Evolutionary conservation across 2,888 invertebrate species (phyloP).

Genomic region (Agrenia bidenticulata): DNA sequence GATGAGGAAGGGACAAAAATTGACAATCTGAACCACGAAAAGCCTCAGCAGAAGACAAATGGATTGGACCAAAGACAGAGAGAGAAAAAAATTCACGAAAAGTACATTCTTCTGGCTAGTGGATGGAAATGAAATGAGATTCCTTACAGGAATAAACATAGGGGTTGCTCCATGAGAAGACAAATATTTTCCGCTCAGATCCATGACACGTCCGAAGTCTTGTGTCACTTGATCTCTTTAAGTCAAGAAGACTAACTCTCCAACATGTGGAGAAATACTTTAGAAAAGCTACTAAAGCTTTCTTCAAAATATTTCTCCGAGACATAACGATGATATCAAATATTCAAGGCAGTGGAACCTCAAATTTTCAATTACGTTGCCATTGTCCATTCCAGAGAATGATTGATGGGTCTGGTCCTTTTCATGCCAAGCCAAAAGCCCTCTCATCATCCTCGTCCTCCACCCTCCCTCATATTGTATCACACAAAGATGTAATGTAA

Average conservation of each 20-base stretch:
- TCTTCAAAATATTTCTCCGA: background rate
- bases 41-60: background rate
- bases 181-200: slow-evolving; percentile 14
- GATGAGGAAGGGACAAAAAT: too few species aligned
- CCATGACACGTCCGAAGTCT: slow-evolving; percentile 23
- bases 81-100: slow-evolving; percentile 16
- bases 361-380: slow-evolving; percentile 33
- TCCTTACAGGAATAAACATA: slow-evolving; percentile 15
- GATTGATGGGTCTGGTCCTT: slow-evolving; percentile 32
- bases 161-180: slow-evolving; percentile 4
- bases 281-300: background rate
- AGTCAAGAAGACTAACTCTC: background rate
- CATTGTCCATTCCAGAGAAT: slow-evolving; percentile 32
- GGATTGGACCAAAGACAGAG: background rate
- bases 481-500: background rate
- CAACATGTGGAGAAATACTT: too few species aligned
- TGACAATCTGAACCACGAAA: too few species aligned
- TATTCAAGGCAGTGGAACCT: slow-evolving; percentile 6
- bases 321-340: background rate
- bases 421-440: slow-evolving; percentile 24
- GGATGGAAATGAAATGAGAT: slow-evolving; percentile 14
- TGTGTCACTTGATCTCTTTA: slow-evolving; percentile 9
- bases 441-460: slow-evolving; percentile 12
- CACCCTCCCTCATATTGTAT: background rate
- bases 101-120: slow-evolving; percentile 10